phyloP scores from a whole-genome alignment of 2,888 invertebrate genomes.

The Euplexia lucipara region DNA sequence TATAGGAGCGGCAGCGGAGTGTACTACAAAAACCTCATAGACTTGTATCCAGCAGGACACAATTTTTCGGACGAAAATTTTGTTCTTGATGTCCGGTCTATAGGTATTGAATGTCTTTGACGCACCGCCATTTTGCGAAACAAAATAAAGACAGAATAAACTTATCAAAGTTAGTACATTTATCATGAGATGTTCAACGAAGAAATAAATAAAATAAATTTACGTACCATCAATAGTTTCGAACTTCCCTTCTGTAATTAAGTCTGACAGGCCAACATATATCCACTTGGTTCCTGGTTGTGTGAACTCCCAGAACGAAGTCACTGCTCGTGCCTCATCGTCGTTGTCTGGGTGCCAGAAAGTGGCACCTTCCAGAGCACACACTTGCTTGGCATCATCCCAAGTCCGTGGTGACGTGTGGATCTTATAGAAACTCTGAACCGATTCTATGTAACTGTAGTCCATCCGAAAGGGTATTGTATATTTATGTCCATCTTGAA shows the following conservation, averaged over 20 bases:
- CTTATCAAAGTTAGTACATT: too few relatives aligned
- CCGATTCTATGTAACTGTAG: slow-evolving; percentile 74
- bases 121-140: too few relatives aligned
- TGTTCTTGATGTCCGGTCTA: too few relatives aligned
- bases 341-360: slow-evolving; percentile 78
- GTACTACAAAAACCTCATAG: too few relatives aligned
- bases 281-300: slow-evolving; percentile 58
- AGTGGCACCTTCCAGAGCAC: slow-evolving; percentile 76
- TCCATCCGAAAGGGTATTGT: slow-evolving; percentile 75
- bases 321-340: slow-evolving; percentile 70
- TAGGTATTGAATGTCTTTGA: too few relatives aligned
- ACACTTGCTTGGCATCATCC: slow-evolving; percentile 76
- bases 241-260: background rate
- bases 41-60: too few relatives aligned
- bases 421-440: slow-evolving; percentile 80
- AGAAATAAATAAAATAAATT: background rate
- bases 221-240: slow-evolving; percentile 1
- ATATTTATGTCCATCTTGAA: too few relatives aligned
- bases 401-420: slow-evolving; percentile 76
- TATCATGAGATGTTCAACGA: too few relatives aligned
- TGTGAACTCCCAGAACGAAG: slow-evolving; percentile 68
- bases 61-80: too few relatives aligned
- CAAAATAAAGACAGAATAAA: too few relatives aligned
- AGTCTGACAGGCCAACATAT: slow-evolving; percentile 74
- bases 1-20: too few relatives aligned